Percentiles rank a stretch among this genome's conserved stretches.
phyloP scores from a whole-genome alignment of 2,113 vertebrate species.

The Atherinomorus stipes region DNA sequence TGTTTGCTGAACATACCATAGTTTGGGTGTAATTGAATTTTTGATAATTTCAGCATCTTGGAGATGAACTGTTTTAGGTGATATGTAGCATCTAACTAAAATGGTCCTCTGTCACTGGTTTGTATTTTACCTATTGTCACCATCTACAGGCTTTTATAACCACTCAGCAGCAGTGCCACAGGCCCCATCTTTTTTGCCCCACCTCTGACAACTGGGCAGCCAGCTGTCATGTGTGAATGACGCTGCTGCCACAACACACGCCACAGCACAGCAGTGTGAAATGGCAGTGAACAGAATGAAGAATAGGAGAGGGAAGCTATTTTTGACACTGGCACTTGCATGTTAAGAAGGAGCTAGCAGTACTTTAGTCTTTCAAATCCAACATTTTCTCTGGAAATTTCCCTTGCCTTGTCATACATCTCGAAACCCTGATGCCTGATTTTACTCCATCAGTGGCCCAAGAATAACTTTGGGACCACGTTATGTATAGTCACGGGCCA shows the following conservation, averaged over 20 bases:
- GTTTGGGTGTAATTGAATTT: no score
- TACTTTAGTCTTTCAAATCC: slow-evolving; percentile 30
- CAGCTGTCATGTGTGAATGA: slow-evolving; percentile 78
- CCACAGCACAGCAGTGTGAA: slow-evolving; percentile 69
- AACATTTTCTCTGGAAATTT: slow-evolving; percentile 21
- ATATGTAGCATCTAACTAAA: neutral
- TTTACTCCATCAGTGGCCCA: neutral
- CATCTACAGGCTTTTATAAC: slow-evolving; percentile 8
- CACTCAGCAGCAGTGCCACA: slow-evolving; percentile 23
- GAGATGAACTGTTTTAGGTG: neutral
- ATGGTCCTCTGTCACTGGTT: neutral
- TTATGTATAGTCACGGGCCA: neutral
- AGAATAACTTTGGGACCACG: neutral
- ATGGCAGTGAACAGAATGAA: slow-evolving; percentile 48
- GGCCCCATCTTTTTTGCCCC: slow-evolving; percentile 26
- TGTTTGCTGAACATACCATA: neutral
- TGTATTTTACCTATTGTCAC: slow-evolving; percentile 1
- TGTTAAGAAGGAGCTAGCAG: slow-evolving; percentile 61
- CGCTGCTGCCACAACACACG: slow-evolving; percentile 54
- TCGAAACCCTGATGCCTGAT: neutral
- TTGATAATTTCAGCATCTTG: no score
- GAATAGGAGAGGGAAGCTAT: slow-evolving; percentile 43
- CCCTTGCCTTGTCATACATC: neutral
- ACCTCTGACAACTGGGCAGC: slow-evolving; percentile 49
- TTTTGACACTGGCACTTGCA: slow-evolving; percentile 62